phyloP scores from a whole-genome alignment of 2,113 vertebrate genomes.

The Microcebus griseorufus region DNA sequence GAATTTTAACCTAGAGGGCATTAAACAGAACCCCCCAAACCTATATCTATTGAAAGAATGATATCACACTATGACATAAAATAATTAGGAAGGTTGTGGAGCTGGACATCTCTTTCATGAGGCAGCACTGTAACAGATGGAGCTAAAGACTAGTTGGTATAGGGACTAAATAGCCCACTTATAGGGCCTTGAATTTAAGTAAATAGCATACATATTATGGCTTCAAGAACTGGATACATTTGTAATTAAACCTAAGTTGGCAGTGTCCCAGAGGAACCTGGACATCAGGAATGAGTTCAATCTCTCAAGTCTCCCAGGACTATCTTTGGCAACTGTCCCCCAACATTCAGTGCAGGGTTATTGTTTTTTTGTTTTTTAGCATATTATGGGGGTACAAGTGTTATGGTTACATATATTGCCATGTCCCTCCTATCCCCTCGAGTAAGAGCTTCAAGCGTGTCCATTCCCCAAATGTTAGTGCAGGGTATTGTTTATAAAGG shows the following conservation, averaged over 20 bases:
- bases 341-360: background rate
- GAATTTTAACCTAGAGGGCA: background rate
- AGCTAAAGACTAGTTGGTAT: background rate
- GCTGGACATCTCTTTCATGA: background rate
- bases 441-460: no score
- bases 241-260: background rate
- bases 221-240: background rate
- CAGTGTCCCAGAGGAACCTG: background rate
- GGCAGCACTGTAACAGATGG: background rate
- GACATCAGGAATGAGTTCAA: background rate
- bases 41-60: background rate
- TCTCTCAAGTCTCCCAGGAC: background rate
- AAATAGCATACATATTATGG: background rate
- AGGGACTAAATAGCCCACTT: background rate
- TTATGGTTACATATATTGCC: no score
- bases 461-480: background rate
- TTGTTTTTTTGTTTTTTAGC: no score
- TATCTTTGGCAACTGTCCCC: background rate
- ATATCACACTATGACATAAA: background rate
- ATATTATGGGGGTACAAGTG: no score
- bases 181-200: background rate
- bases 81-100: background rate
- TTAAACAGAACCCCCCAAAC: background rate
- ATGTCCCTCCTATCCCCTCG: no score
- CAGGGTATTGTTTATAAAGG: background rate